Evolutionary conservation across 2,888 invertebrate species (phyloP).

Genomic region (Meghimatium bilineatum): DNA sequence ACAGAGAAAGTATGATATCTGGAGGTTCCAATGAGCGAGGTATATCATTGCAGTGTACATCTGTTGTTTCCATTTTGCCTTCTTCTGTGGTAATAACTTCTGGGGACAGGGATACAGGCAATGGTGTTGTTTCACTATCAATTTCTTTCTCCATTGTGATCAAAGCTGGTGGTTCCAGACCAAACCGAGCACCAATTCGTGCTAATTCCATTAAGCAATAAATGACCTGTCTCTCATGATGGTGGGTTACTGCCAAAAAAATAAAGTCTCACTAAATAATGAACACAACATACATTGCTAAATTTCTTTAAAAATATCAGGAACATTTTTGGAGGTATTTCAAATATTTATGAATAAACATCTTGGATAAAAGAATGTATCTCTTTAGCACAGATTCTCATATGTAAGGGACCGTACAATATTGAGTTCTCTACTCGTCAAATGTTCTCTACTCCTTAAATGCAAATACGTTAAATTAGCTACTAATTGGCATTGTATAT

Average conservation of each 20-base stretch:
- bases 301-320: neutral
- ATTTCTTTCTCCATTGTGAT: conserved; percentile 91
- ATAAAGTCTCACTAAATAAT: too few relatives aligned
- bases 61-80: neutral
- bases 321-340: too few relatives aligned
- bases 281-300: neutral
- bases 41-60: neutral
- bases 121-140: conserved; percentile 83
- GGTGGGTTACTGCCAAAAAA: conserved; percentile 83
- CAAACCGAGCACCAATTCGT: conserved; percentile 84
- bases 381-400: too few relatives aligned
- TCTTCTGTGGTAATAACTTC: neutral
- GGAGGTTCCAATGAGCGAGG: neutral
- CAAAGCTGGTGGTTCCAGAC: conserved; percentile 88
- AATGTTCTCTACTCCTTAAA: too few relatives aligned
- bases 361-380: too few relatives aligned
- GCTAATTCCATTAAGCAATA: conserved; percentile 91
- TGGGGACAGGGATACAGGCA: neutral
- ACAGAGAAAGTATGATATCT: neutral
- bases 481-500: too few relatives aligned
- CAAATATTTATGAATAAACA: too few relatives aligned
- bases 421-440: too few relatives aligned
- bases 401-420: too few relatives aligned
- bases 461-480: too few relatives aligned
- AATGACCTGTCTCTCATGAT: conserved; percentile 89